A percentile compares a stretch with the other conserved stretches of the same genome.
Evolutionary conservation across 2,113 vertebrate genomes (phyloP).

Genomic region (Origma solitaria): DNA sequence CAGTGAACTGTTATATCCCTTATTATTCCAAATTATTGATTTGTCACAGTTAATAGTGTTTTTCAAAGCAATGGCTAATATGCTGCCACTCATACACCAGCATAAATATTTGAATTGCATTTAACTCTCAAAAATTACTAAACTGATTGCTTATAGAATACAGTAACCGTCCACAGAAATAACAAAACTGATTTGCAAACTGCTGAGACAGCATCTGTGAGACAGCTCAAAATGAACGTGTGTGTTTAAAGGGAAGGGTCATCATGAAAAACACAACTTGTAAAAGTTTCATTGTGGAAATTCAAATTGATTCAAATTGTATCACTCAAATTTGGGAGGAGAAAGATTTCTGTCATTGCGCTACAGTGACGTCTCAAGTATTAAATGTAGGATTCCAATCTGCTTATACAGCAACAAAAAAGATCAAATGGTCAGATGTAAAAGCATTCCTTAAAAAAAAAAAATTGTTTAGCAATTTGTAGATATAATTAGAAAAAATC

Average conservation of each 20-base stretch:
- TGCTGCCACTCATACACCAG: neutral
- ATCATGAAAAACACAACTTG: neutral
- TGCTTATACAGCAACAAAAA: neutral
- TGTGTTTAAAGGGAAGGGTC: neutral
- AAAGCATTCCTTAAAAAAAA: neutral
- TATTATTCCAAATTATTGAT: neutral
- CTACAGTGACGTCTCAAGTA: neutral
- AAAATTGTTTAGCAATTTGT: neutral
- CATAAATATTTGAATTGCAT: neutral
- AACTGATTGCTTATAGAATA: neutral
- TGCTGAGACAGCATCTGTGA: constrained; percentile 21
- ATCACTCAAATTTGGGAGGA: neutral
- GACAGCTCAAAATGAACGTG: constrained; percentile 3
- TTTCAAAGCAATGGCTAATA: neutral
- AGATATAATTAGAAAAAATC: neutral
- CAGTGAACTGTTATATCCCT: neutral
- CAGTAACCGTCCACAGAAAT: neutral
- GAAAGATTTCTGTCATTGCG: neutral
- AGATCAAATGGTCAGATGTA: neutral
- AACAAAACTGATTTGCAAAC: neutral
- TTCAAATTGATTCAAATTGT: neutral
- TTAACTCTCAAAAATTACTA: constrained; percentile 8
- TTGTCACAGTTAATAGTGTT: neutral
- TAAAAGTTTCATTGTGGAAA: neutral
- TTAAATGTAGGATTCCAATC: neutral